Base-by-base conservation (phyloP, 2,888 invertebrate species). In the Dorcus hopei region DNA sequence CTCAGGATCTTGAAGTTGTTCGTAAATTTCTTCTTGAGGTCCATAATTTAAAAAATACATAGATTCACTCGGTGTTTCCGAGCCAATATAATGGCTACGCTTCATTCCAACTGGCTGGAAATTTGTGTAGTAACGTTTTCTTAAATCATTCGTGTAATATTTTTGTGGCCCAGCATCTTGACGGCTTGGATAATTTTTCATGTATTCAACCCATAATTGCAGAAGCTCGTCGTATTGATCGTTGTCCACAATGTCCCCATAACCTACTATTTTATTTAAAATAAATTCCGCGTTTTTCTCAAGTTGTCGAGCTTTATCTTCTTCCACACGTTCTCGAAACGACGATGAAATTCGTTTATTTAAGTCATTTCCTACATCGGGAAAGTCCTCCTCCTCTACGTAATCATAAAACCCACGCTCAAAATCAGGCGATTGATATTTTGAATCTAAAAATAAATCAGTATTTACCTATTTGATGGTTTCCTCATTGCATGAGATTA, bases 181-280 rank as follows among this genome's bases (percentile, higher is more conserved):
- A 61, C 65, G 38, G 38, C 63, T 61, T 63, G 78, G 76, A 61
- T 81, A 79, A 53, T 79, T 77, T 51, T 78, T 80, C 69, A 82
- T 81, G 67, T 85, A 85, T 70, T 84, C 84, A 38, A 83, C 81
- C 82, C 83, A 85, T 8, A 85, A 75, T 54, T 81, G 80, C 48
- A 86, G 70, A 16, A 84, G 75, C 47, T 83, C 75, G 5, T 82
- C 80, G 66, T 85, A 85, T 49, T 68, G 64, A 14, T 59, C 59
- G 39, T 60, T 62, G 26, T 63, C 61, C n/a, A 62, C 60, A 26
- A 43, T 38, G 64, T 83, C 82, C 1, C 79, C 80, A 58, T 82
- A 81, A 55, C 80, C 80, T 63, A 81, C 79, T 42, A 77, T 72
- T 23, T 73, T 41, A 33, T 68, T 70, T 40, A 77, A 63, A 16